Evolutionary conservation across 1,140 invertebrate species (phyloP).

Genomic region (Listronotus oregonensis): DNA sequence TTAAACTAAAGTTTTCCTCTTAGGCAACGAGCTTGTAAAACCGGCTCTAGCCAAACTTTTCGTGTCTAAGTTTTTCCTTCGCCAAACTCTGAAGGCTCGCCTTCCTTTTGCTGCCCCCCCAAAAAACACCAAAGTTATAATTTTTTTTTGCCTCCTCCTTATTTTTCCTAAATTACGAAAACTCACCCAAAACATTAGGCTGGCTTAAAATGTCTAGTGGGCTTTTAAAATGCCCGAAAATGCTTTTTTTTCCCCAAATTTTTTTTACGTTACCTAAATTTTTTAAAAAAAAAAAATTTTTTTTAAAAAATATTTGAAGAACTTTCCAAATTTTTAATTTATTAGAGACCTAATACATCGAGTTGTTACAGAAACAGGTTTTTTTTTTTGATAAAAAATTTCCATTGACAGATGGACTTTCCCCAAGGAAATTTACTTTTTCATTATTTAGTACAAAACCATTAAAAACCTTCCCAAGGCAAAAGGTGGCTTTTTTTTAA

Average conservation of each 20-base stretch:
- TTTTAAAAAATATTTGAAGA: no score
- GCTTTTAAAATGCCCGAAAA: constrained; percentile 7
- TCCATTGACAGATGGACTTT: no score
- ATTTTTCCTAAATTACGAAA: constrained; percentile 43
- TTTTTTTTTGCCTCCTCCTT: constrained; percentile 49
- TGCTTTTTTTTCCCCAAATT: constrained; percentile 4
- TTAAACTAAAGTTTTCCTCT: constrained; percentile 57
- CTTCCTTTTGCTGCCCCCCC: constrained; percentile 37
- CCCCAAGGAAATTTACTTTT: no score
- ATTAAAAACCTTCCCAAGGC: no score
- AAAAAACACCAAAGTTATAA: constrained; percentile 54
- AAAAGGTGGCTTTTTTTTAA: no score
- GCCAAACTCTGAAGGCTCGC: constrained; percentile 41
- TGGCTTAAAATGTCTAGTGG: constrained; percentile 29
- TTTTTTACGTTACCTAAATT: no score
- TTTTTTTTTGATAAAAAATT: no score
- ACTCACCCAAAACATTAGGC: constrained; percentile 22
- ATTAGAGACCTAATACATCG: no score
- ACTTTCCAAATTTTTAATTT: no score
- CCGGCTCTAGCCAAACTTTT: constrained; percentile 52
- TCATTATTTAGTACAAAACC: no score
- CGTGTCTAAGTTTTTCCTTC: constrained; percentile 53
- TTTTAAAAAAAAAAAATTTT: no score
- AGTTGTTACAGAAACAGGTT: no score
- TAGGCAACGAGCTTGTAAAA: constrained; percentile 53